Evolutionary conservation across 2,797 vertebrate species (phyloP), one percentile per base, ranked within the genome.

Genomic region (Lagodon rhomboides): DNA sequence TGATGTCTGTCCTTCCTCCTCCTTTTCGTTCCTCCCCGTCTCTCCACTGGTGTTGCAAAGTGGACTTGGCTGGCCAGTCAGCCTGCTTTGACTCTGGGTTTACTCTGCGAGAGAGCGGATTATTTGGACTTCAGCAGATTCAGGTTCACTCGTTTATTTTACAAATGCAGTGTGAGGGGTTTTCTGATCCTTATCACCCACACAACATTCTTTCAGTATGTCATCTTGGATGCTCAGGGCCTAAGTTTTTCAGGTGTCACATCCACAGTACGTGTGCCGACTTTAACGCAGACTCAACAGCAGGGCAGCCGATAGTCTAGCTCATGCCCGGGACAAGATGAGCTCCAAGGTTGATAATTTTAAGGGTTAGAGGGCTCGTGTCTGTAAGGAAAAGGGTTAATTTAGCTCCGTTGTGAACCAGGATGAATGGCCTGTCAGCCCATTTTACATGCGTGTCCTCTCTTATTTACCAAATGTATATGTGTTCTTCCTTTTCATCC

Each of bases 191-290:
- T 75, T 47, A 34, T 75, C 22, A 55, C 56, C 80, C 75, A 83
- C 81, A 74, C 80, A 75, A 86, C 30, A 4, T 80, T 81, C 23
- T 75, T 62, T 86, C 60, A 63, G 5, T 80, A 43, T 49, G 78
- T 92, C 88, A 80, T 85, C 91, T 87, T 76, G 75, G 85, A 92
- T 66, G 90, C 95, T 96, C 95, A 95, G 95, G 95, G 93, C 91
- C 90, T 94, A 87, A 77, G 79, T 87, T 93, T 82, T 93, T 94
- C 93, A 94, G 93, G 93, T 94, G 91, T 94, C 89, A 76, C 83
- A 79, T 87, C 93, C 85, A 84, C 84, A 89, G 90, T 66, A 65
- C 51, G 54, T 51, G 63, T 75, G 69, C 72, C 12, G 78, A 80
- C 71, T 56, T 77, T 53, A 85, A 82, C 68, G 34, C 69, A 85